A percentile compares a stretch with the other conserved stretches of the same genome.
phyloP scores from a whole-genome alignment of 2,888 invertebrate genomes.

The Glyphotaelius pellucidus region DNA sequence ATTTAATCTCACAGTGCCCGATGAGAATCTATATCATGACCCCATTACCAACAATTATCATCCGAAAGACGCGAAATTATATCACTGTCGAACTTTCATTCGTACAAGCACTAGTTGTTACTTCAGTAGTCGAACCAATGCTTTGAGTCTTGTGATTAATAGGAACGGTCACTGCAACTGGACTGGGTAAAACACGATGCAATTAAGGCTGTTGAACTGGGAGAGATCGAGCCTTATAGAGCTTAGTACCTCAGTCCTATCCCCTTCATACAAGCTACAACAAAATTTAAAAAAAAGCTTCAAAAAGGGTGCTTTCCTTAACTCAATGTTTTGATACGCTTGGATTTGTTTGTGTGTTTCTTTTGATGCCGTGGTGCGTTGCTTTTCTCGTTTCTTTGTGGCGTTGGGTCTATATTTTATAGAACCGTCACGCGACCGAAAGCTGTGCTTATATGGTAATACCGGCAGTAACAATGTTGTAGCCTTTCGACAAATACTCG shows the following conservation, averaged over 20 bases:
- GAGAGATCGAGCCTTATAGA: slow-evolving; percentile 59
- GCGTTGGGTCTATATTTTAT: slow-evolving; percentile 23
- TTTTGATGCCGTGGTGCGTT: neutral
- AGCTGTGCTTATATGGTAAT: slow-evolving; percentile 45
- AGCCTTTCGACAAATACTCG: slow-evolving; percentile 47
- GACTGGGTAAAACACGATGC: slow-evolving; percentile 22
- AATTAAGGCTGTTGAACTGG: slow-evolving; percentile 60
- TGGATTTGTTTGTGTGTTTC: neutral
- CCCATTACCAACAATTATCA: neutral
- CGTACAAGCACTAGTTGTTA: neutral
- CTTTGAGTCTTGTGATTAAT: slow-evolving; percentile 24
- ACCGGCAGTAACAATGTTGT: slow-evolving; percentile 44
- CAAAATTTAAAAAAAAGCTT: neutral
- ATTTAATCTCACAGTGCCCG: neutral
- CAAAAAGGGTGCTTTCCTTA: neutral
- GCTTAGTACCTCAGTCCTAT: slow-evolving; percentile 8
- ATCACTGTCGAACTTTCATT: neutral
- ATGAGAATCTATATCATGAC: neutral
- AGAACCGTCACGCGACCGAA: slow-evolving; percentile 45
- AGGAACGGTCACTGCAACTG: slow-evolving; percentile 20
- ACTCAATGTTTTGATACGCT: neutral
- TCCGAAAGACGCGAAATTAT: neutral
- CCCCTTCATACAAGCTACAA: neutral
- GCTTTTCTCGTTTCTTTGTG: neutral
- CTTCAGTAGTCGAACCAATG: neutral